A percentile compares a stretch with the other conserved stretches of the same genome.
phyloP scores from a whole-genome alignment of 92 coral and sea anemone species.

The Anthopleura xanthogrammica region DNA sequence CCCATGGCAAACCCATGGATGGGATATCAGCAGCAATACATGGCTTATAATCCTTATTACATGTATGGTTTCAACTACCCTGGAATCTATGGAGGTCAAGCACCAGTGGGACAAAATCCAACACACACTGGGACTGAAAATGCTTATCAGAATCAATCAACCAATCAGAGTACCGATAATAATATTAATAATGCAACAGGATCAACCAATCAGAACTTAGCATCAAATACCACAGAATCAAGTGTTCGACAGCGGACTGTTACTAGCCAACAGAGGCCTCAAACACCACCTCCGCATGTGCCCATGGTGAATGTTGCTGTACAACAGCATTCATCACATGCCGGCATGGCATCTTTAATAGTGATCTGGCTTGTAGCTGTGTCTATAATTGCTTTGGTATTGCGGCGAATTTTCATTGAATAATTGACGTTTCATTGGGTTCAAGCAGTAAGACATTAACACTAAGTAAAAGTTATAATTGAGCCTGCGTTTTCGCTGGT shows the following conservation, averaged over 20 bases:
- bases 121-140: slow-evolving; percentile 4
- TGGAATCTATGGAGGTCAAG: slow-evolving; percentile 22
- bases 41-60: slow-evolving; percentile 61
- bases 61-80: slow-evolving; percentile 32
- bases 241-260: slow-evolving; percentile 54
- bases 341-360: slow-evolving; percentile 75
- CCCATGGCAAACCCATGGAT: slow-evolving; percentile 31
- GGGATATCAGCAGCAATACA: slow-evolving; percentile 39
- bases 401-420: slow-evolving; percentile 65
- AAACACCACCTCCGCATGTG: slow-evolving; percentile 16
- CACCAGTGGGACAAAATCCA: slow-evolving; percentile 23
- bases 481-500: not conserved
- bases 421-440: not conserved
- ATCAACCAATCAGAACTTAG: slow-evolving; percentile 45
- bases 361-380: slow-evolving; percentile 70
- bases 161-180: slow-evolving; percentile 25
- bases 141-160: slow-evolving; percentile 36
- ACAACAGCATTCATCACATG: slow-evolving; percentile 41
- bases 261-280: slow-evolving; percentile 21
- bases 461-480: not conserved
- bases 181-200: slow-evolving; percentile 3
- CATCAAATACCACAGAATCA: not conserved
- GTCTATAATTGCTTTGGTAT: slow-evolving; percentile 64
- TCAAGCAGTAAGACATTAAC: not conserved
- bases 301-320: slow-evolving; percentile 21